Base-by-base conservation (phyloP, 2,888 invertebrate genomes). In the Ochlodes sylvanus region DNA sequence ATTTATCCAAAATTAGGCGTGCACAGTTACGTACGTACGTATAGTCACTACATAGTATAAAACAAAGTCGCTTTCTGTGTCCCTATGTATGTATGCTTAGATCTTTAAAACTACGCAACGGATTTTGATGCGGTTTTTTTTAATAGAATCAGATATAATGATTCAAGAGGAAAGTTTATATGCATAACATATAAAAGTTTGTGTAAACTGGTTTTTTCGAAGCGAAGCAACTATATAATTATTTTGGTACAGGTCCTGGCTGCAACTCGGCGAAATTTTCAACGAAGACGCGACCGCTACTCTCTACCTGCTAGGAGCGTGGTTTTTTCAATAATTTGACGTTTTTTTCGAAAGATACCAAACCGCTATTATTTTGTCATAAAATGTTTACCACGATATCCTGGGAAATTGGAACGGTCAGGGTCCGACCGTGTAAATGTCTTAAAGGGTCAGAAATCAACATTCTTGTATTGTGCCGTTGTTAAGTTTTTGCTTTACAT, bases 301-400 rank as follows among this genome's bases (percentile, higher is more conserved):
- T 38, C 10, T 57, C 72, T 76, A 76, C 76, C 76, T 76, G 76
- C 67, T 32, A 9, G 55, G 63, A 68, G 62, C 60, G 58, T 21
- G 14, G 38, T 56, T 69, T 75, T 73, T 71, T 55, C 42, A 50
- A 47, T 73, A 73, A 73, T 72, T 75, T 72, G 63, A 69, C 70
- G 64, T 69, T 73, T 74, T 77, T 76, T 75, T 71, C 64, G 54
- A 72, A 64, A 66, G 71, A 69, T 72, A 72, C 72, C 69, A 21
- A 50, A 69, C 80, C 75, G 80, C 84, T 84, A 88, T 89, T 88
- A 89, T 89, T 87, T 87, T 80, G 83, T 86, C 88, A 83, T 89
- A 88, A 88, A 88, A 86, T 86, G 82, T 86, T 88, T 87, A 87
- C 83, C 82, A 79, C 71, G 72, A 71, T 70, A 65, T 70, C 75